phyloP scores from a whole-genome alignment of 2,797 vertebrate species.

The Leuciscus waleckii region DNA sequence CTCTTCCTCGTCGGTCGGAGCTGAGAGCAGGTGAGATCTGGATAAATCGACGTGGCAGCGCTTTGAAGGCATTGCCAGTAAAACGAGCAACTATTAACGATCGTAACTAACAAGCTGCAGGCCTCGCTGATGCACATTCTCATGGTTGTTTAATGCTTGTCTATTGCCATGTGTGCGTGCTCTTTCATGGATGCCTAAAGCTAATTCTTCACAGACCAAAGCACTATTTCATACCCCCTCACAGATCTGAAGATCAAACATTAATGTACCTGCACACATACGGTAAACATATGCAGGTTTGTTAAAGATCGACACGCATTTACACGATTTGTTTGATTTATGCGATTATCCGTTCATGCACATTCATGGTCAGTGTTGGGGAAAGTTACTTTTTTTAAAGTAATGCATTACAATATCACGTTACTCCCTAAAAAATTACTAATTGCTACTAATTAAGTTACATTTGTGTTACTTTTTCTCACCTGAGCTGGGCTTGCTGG shows the following conservation, averaged over 20 bases:
- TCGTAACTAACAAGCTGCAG: conserved; percentile 81
- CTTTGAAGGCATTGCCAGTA: conserved; percentile 77
- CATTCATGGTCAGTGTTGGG: no score
- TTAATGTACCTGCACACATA: conserved; percentile 37
- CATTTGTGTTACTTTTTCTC: no score
- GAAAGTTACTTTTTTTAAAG: no score
- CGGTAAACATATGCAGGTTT: conserved; percentile 21
- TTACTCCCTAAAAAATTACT: no score
- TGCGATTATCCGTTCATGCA: no score
- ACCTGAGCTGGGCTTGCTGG: no score
- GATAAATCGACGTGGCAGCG: conserved; percentile 72
- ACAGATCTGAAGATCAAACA: conserved; percentile 40
- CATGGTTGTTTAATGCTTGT: conserved; percentile 49
- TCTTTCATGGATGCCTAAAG: conserved; percentile 55
- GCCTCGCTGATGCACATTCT: conserved; percentile 55
- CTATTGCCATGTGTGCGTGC: conserved; percentile 53
- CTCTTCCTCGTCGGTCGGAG: conserved; percentile 46
- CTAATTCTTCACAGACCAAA: conserved; percentile 58
- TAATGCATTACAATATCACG: no score
- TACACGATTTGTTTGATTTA: no score
- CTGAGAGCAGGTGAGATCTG: conserved; percentile 71
- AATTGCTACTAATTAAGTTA: no score
- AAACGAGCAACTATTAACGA: conserved; percentile 76
- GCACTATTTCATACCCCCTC: conserved; percentile 25
- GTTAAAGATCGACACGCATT: conserved; percentile 9